phyloP scores from a whole-genome alignment of 2,888 invertebrate species.

The Amblyteles armatorius region DNA sequence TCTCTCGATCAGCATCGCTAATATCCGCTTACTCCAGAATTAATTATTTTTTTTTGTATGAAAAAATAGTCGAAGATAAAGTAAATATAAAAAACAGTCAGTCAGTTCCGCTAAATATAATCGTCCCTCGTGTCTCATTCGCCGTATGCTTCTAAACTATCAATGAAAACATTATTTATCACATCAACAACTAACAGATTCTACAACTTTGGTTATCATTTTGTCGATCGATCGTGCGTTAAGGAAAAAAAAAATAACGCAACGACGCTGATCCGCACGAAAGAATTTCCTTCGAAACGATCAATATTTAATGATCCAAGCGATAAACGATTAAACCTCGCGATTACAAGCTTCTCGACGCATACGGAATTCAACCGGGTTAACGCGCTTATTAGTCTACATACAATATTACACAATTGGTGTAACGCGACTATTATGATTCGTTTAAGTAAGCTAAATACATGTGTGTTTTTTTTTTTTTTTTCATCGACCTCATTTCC shows the following conservation, averaged over 20 bases:
- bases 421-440: conserved; percentile 53
- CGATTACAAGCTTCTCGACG: conserved; percentile 38
- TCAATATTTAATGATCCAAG: not conserved
- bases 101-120: conserved; percentile 12
- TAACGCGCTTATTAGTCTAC: conserved; percentile 40
- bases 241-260: not conserved
- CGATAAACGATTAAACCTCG: conserved; percentile 27
- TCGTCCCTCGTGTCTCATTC: not conserved
- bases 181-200: conserved; percentile 78
- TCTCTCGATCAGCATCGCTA: conserved; percentile 5
- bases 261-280: conserved; percentile 6
- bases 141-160: conserved; percentile 52
- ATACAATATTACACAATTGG: conserved; percentile 48
- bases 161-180: conserved; percentile 75
- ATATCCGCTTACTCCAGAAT: not conserved
- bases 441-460: conserved; percentile 59
- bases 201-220: conserved; percentile 79
- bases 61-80: conserved; percentile 21
- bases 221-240: conserved; percentile 64
- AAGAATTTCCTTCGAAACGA: conserved; percentile 17
- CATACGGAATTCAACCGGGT: conserved; percentile 31
- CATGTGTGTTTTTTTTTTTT: conserved; percentile 34
- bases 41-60: conserved; percentile 5
- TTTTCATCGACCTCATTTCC: conserved; percentile 31
- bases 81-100: conserved; percentile 15